Conservation (phyloP, 2,113 vertebrate genomes). For the Donacobius atricapilla region DNA sequence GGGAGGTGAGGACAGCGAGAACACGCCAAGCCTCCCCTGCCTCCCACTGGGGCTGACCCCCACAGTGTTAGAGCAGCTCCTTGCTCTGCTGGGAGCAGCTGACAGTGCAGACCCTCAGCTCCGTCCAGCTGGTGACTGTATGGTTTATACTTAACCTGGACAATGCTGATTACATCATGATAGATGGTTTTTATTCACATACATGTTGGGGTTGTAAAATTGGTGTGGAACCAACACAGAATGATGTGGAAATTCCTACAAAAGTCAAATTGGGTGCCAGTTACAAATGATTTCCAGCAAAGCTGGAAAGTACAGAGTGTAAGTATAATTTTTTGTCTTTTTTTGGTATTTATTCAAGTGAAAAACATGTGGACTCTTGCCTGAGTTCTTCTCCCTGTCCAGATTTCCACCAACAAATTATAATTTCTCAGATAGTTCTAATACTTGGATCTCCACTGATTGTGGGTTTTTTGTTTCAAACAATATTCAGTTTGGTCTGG, state of each 20-base stretch:
- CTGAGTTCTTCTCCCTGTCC: background rate
- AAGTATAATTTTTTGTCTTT: slow-evolving; percentile 1
- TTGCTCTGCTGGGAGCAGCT: background rate
- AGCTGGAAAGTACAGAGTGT: background rate
- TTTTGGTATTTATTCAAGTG: slow-evolving; percentile 48
- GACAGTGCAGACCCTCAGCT: background rate
- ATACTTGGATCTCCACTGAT: background rate
- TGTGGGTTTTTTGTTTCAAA: background rate
- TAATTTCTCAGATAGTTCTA: slow-evolving; percentile 45
- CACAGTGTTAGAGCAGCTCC: background rate
- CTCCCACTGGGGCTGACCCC: rapidly evolving
- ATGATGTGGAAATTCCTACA: slow-evolving; percentile 49
- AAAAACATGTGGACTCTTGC: slow-evolving; percentile 22
- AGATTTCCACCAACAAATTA: slow-evolving; percentile 44
- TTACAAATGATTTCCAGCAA: slow-evolving; percentile 59
- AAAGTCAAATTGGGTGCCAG: slow-evolving; percentile 17
- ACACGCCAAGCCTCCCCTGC: background rate
- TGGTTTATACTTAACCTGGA: background rate
- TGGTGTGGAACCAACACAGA: background rate
- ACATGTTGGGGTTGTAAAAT: background rate
- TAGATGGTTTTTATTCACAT: slow-evolving; percentile 10
- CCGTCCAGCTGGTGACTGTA: background rate
- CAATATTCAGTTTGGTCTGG: background rate
- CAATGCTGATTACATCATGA: background rate
- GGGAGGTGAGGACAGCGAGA: background rate